Evolutionary conservation across 2,113 vertebrate genomes (phyloP), one percentile per base, ranked within the genome.

Genomic region (Scomber japonicus): DNA sequence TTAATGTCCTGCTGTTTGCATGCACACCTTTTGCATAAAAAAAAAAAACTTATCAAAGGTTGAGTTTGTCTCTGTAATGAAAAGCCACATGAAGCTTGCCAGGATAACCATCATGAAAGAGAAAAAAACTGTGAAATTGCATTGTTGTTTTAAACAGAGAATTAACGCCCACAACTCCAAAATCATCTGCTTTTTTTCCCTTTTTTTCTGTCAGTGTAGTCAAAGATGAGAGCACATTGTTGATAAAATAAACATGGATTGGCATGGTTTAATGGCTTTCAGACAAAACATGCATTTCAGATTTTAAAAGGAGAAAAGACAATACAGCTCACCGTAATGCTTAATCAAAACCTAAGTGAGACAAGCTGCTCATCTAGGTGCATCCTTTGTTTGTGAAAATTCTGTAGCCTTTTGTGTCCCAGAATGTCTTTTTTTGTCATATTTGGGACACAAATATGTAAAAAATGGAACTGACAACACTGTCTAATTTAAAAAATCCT

Each of bases 1-100:
- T 74, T 70, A 46, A 75, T 44, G 59, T 27, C 75, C 71, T 66
- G 82, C 74, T 87, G 83, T 71, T 75, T 75, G 65, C 66, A 30
- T 27, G 72, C 53, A 59, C 51, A 79, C 53, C 59, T 74, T 69
- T 77, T 64, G 51, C 51, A 65, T 21, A 27, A 27, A 27, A 27
- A 27, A 27, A 27, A 59, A 71, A 61, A 71, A 54, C 12, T 24
- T 27, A 56, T 35, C 53, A 31, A 59, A 53, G 57, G 49, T 30
- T 77, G 5, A 40, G 27, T 59, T 50, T 60, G 56, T 53, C n/a
- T 19, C 64, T 48, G 19, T 55, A 69, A 70, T 59, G 11, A 80
- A 61, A 40, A 54, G 54, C 66, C 63, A 16, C 35, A 50, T 70
- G 45, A 65, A 35, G 24, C 31, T 69, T 51, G 12, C 24, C 31